Conservation (phyloP, 2,113 vertebrate genomes). For the Okapia johnstoni region DNA sequence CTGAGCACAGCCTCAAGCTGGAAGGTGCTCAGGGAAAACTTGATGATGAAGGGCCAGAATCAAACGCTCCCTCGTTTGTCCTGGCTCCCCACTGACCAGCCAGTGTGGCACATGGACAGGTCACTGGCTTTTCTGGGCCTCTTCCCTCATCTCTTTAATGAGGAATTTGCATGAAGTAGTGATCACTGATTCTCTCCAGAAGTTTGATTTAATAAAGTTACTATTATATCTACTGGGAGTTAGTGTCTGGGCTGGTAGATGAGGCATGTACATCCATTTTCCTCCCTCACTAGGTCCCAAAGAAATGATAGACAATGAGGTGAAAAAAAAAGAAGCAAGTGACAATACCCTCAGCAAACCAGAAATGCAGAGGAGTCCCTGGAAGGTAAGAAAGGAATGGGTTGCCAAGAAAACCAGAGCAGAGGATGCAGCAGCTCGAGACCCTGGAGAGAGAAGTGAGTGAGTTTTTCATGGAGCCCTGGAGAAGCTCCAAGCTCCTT, state of each 20-base stretch:
- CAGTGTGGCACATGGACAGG: not conserved
- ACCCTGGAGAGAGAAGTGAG: not conserved
- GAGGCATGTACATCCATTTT: not conserved
- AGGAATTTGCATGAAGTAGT: not conserved
- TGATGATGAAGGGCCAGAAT: not conserved
- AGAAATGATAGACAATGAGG: not conserved
- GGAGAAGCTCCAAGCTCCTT: not conserved
- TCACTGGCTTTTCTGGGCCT: not conserved
- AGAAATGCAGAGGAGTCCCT: not conserved
- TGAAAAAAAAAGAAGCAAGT: not conserved
- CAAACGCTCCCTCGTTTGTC: not conserved
- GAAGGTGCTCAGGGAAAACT: not conserved
- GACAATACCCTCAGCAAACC: not conserved
- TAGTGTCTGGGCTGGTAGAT: not conserved
- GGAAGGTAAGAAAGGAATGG: not conserved
- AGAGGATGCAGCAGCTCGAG: not conserved
- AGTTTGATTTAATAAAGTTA: not conserved
- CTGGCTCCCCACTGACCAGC: not conserved
- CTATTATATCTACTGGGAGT: not conserved
- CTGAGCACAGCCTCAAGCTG: not conserved
- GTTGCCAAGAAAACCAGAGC: not conserved
- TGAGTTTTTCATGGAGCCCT: not conserved
- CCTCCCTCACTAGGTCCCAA: not conserved
- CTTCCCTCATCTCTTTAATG: not conserved
- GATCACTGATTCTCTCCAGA: not conserved